These are phyloP conservation scores for Patella depressa DNA, from an alignment of 2,888 invertebrate species.

Conservation along the genomic window DNA sequence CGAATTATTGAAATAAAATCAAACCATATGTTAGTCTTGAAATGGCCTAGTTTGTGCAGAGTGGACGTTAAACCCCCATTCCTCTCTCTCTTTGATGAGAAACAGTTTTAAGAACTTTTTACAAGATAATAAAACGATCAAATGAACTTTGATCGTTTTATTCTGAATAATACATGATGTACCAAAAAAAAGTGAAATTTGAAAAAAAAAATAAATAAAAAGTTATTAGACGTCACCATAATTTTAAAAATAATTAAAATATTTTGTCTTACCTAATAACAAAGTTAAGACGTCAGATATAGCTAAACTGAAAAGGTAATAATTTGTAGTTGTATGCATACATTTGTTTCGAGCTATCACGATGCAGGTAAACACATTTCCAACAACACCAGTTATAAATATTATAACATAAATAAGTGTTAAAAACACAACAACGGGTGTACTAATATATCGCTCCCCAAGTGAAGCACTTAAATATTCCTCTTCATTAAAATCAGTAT, in stretches of 20 bases:
- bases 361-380: slow-evolving; percentile 36
- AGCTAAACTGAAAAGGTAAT: slow-evolving; percentile 88
- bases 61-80: too few relatives aligned
- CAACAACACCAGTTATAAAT: slow-evolving; percentile 33
- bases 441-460: slow-evolving; percentile 18
- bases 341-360: slow-evolving; percentile 35
- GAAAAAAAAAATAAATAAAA: too few relatives aligned
- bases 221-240: too few relatives aligned
- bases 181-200: too few relatives aligned
- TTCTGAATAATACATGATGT: too few relatives aligned
- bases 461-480: neutral
- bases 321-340: slow-evolving; percentile 74
- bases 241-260: neutral
- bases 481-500: slow-evolving; percentile 14
- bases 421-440: slow-evolving; percentile 19
- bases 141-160: too few relatives aligned
- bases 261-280: slow-evolving; percentile 76
- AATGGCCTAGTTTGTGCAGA: too few relatives aligned
- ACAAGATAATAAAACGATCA: too few relatives aligned
- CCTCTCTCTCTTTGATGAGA: too few relatives aligned
- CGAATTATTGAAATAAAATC: too few relatives aligned
- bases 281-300: slow-evolving; percentile 84
- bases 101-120: too few relatives aligned
- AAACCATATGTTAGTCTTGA: too few relatives aligned
- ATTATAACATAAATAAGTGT: slow-evolving; percentile 33